Base-by-base conservation (phyloP, 2,888 invertebrate genomes). In the Teinopalpus imperialis region DNA sequence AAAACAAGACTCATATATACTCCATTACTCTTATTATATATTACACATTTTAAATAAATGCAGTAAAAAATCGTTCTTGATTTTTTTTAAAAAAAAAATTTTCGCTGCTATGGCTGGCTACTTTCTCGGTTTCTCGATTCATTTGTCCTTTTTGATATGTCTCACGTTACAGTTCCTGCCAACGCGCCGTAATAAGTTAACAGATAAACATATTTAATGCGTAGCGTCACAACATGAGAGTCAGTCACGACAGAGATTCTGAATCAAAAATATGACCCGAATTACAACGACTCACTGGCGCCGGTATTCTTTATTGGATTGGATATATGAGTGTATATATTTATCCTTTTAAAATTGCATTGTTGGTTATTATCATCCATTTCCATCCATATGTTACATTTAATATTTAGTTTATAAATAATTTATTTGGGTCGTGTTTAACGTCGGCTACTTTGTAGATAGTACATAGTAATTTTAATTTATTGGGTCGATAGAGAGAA, bases 261-360 rank as follows among this genome's bases (percentile, higher is more conserved):
- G 78, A 75, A 74, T 80, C 75, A 74, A 67, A 74, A 74, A 70
- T 72, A 70, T 73, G 70, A 66, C 69, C 73, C 73, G 70, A 73
- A 76, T 75, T 67, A 64, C 61, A 63, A 69, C 77, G 79, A 63
- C 76, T 56, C 51, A 43, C 52, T 60, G 80, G 79, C 81, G 81
- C 80, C 82, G 53, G 52, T 40, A 37, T 49, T 49, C 44, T 53
- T 55, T 49, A 43, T 53, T 36, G 40, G 40, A 48, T 51, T 73
- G 69, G 27, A 39, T 40, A 14, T 34, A 21, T 4, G n/a, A n/a
- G 34, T 27, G 27, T 21, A 34, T 31, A 10, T 16, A 20, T 21
- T 45, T 46, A 14, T 45, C 10, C 23, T 21, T 46, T 40, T 35
- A 9, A 13, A 32, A 8, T 31, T 16, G 26, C 12, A 13, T 32